These are phyloP conservation scores for Macrostomum lignano DNA, from an alignment of 1,140 invertebrate species.

Conservation along the genomic window DNA sequence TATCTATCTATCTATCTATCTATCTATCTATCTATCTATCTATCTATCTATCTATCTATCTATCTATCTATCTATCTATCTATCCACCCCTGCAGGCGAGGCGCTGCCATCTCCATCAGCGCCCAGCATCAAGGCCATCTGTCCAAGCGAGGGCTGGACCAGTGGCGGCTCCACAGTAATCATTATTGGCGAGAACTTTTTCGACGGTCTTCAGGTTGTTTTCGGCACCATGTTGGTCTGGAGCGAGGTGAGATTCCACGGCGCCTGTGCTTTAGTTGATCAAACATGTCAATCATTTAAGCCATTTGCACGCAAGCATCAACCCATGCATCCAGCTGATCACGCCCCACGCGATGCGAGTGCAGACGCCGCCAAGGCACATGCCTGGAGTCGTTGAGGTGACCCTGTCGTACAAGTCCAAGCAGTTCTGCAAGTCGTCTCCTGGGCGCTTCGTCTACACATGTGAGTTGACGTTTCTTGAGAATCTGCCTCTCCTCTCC, in stretches of 20 bases:
- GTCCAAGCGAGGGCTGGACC: constrained; percentile 92
- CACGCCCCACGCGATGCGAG: constrained; percentile 85
- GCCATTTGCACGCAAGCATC: no score
- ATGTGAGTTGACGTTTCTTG: no score
- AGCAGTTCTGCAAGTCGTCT: constrained; percentile 90
- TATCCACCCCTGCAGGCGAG: no score
- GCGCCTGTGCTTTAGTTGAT: no score
- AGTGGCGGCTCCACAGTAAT: constrained; percentile 72
- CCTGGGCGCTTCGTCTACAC: constrained; percentile 89
- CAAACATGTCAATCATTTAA: no score
- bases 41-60: no score
- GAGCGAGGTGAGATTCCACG: constrained; percentile 67
- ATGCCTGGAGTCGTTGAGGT: constrained; percentile 95
- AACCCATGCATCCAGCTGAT: constrained; percentile 49
- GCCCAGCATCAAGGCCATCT: constrained; percentile 92
- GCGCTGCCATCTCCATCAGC: no score
- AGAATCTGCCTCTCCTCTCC: constrained; percentile 6
- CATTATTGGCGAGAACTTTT: constrained; percentile 97
- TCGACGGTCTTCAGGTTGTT: constrained; percentile 88
- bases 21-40: no score
- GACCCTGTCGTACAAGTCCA: constrained; percentile 87
- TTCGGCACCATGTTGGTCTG: constrained; percentile 96
- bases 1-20: no score
- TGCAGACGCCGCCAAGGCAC: constrained; percentile 80
- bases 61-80: no score